These are phyloP conservation scores for Talpa occidentalis DNA, from an alignment of 2,113 vertebrate species.

Conservation along the genomic window DNA sequence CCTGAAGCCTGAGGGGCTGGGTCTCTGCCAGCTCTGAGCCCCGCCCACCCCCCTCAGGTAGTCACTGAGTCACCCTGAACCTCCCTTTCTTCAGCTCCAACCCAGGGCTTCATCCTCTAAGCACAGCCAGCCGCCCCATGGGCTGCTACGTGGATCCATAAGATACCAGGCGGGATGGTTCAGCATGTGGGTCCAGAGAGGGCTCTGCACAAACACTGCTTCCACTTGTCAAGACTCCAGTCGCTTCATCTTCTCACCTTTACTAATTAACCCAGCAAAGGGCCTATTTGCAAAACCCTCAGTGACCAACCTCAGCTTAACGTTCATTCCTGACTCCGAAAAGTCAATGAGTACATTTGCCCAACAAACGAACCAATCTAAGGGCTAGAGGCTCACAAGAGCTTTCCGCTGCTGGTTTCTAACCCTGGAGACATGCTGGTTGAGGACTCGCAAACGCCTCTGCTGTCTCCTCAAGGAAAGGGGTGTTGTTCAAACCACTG, in stretches of 20 bases:
- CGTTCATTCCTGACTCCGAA: not conserved
- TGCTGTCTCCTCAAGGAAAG: not conserved
- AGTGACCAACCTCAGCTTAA: not conserved
- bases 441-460: not conserved
- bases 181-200: no score
- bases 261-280: not conserved
- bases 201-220: not conserved
- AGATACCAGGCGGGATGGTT: no score
- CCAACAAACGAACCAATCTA: not conserved
- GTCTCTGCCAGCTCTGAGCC: not conserved
- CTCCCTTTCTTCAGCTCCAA: not conserved
- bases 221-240: not conserved
- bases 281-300: not conserved
- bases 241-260: not conserved
- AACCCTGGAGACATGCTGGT: no score
- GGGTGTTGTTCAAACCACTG: not conserved
- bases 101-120: not conserved
- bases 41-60: no score
- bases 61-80: not conserved
- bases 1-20: no score
- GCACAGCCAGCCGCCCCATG: not conserved
- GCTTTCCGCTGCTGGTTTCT: not conserved
- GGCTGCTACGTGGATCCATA: no score
- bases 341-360: not conserved
- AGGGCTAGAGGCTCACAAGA: accelerated